These are phyloP conservation scores for Ariolimax columbianus DNA, from an alignment of 2,888 invertebrate species.

Conservation along the genomic window DNA sequence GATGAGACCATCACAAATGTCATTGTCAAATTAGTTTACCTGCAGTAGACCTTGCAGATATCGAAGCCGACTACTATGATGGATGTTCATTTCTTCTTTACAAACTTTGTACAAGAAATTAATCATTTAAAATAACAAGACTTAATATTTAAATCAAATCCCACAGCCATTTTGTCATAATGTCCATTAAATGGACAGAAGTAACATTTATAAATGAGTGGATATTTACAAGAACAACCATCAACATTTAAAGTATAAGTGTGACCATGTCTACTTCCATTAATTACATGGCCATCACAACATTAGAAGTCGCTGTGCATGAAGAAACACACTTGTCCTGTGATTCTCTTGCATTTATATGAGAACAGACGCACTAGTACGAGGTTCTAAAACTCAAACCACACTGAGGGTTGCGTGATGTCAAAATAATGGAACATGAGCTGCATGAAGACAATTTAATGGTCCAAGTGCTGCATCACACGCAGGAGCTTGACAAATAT, in stretches of 20 bases:
- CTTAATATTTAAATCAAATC: slow-evolving; percentile 14
- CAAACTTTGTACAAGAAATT: slow-evolving; percentile 11
- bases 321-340: not conserved
- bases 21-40: not conserved
- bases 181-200: slow-evolving; percentile 24
- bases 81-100: not conserved
- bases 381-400: no score
- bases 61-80: not conserved
- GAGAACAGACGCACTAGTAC: no score
- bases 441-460: no score
- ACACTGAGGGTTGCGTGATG: no score
- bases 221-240: slow-evolving; percentile 8
- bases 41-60: not conserved
- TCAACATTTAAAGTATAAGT: slow-evolving; percentile 1
- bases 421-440: no score
- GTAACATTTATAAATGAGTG: not conserved
- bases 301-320: not conserved
- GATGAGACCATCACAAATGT: not conserved
- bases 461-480: no score
- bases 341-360: not conserved
- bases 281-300: not conserved
- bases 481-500: no score
- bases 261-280: not conserved
- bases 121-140: not conserved
- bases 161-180: slow-evolving; percentile 40